Evolutionary conservation across 2,113 vertebrate species (phyloP).

Genomic region (Sorex araneus): DNA sequence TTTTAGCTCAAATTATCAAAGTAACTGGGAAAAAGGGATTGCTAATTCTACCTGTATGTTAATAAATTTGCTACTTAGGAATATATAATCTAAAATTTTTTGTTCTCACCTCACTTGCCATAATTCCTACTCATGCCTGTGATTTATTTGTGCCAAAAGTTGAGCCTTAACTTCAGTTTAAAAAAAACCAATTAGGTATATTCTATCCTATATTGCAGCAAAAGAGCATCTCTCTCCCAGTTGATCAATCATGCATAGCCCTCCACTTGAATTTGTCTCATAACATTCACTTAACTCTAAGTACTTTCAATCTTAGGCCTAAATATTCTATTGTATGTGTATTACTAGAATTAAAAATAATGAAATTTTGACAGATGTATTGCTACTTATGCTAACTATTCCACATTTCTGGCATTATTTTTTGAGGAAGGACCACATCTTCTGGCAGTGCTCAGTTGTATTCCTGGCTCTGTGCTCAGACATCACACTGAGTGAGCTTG

Average conservation of each 20-base stretch:
- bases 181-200: too few relatives aligned
- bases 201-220: neutral
- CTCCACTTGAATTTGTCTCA: neutral
- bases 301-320: too few relatives aligned
- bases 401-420: neutral
- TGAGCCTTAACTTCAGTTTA: neutral
- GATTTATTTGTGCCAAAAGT: neutral
- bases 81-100: neutral
- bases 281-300: too few relatives aligned
- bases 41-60: neutral
- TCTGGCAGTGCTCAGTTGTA: too few relatives aligned
- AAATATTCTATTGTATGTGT: neutral
- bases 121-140: neutral
- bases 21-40: neutral
- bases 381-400: neutral
- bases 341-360: neutral
- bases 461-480: too few relatives aligned
- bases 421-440: too few relatives aligned
- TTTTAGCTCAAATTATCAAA: slow-evolving; percentile 1
- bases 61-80: neutral
- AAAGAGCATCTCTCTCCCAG: neutral
- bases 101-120: neutral
- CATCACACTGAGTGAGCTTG: too few relatives aligned
- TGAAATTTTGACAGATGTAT: neutral
- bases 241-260: neutral